A percentile compares a stretch with the other conserved stretches of the same genome.
Evolutionary conservation across 1,140 invertebrate species (phyloP).

Genomic region (Lasioglossum albipes): DNA sequence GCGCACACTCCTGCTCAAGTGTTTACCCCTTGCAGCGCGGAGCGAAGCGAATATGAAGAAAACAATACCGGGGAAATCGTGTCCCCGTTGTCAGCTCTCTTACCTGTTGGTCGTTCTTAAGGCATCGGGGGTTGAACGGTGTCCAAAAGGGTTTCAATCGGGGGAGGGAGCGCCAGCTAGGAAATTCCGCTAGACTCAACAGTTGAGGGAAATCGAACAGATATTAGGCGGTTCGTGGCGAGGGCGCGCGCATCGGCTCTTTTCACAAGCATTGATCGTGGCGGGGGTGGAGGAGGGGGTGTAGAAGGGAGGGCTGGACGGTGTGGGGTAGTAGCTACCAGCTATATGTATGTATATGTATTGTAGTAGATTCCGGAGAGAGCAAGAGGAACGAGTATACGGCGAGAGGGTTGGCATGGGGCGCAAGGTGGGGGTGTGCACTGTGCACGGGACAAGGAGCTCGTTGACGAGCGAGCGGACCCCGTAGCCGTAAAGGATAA

Average conservation of each 20-base stretch:
- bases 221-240: conserved; percentile 49
- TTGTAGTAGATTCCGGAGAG: conserved; percentile 43
- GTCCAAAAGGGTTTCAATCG: neutral
- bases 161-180: too few species aligned
- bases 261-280: conserved; percentile 79
- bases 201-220: conserved; percentile 29
- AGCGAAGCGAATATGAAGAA: neutral
- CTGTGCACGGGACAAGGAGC: conserved; percentile 42
- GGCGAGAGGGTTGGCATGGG: conserved; percentile 58
- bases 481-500: conserved; percentile 44
- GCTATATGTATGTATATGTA: too few species aligned
- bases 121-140: neutral
- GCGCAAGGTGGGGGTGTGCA: conserved; percentile 17
- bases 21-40: conserved; percentile 27
- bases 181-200: conserved; percentile 14
- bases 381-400: conserved; percentile 50
- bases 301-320: neutral
- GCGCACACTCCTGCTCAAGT: conserved; percentile 35
- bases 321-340: neutral
- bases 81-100: neutral
- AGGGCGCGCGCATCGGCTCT: conserved; percentile 75
- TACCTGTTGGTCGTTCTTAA: neutral
- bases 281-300: conserved; percentile 36
- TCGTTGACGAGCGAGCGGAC: conserved; percentile 55
- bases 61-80: neutral